Conservation (phyloP, 2,113 vertebrate species). For the Leucoraja erinaceus region DNA sequence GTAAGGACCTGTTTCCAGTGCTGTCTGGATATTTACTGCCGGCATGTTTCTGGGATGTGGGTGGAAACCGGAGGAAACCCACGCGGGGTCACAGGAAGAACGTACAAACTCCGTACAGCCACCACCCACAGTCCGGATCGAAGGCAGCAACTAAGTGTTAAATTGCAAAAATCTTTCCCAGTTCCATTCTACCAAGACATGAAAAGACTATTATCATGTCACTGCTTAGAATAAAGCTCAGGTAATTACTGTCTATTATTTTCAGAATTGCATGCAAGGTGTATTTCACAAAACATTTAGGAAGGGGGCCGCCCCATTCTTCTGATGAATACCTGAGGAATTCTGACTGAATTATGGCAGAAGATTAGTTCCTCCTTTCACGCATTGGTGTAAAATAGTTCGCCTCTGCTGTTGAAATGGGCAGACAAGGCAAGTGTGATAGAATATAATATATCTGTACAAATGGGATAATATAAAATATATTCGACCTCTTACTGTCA, state of each 20-base stretch:
- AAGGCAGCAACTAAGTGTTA: too few relatives aligned
- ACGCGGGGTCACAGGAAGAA: too few relatives aligned
- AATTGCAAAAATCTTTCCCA: too few relatives aligned
- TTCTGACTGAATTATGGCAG: neutral
- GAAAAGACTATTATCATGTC: too few relatives aligned
- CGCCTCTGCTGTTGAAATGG: neutral
- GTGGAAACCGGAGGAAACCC: too few relatives aligned
- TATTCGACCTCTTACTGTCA: neutral
- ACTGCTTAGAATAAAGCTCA: too few relatives aligned
- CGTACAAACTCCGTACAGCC: too few relatives aligned
- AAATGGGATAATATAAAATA: neutral
- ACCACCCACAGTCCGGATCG: too few relatives aligned
- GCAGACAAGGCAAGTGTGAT: neutral
- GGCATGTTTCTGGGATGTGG: too few relatives aligned
- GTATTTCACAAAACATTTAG: neutral
- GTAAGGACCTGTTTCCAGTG: conserved; percentile 51
- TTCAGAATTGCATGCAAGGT: neutral
- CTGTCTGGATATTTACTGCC: neutral
- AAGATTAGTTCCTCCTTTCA: neutral
- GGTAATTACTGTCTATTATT: too few relatives aligned
- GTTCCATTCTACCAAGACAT: too few relatives aligned
- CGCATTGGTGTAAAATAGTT: conserved; percentile 25
- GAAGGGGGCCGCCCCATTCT: neutral
- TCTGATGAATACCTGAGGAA: conserved; percentile 1
- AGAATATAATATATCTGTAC: neutral